Conservation (phyloP, 2,113 vertebrate species). For the Xiphias gladius region DNA sequence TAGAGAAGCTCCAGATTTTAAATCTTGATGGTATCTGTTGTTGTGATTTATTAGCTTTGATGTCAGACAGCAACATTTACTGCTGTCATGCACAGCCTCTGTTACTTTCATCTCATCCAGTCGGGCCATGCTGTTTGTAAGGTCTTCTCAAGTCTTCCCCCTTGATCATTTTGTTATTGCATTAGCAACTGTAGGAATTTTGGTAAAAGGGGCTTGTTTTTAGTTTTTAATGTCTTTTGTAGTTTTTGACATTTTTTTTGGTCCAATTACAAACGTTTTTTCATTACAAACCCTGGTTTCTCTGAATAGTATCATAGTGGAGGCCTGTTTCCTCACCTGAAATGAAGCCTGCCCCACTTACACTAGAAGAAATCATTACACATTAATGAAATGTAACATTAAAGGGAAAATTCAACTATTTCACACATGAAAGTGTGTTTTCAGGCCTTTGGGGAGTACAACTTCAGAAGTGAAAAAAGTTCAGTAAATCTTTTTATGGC, state of each 20-base stretch:
- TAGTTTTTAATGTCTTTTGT: not conserved
- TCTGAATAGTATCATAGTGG: too few relatives aligned
- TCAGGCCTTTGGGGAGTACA: too few relatives aligned
- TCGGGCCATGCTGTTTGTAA: not conserved
- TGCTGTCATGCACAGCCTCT: not conserved
- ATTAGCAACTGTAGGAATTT: not conserved
- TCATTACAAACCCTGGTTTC: too few relatives aligned
- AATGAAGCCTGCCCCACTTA: too few relatives aligned
- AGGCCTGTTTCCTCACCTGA: too few relatives aligned
- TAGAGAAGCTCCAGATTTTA: slow-evolving; percentile 7
- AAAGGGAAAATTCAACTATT: too few relatives aligned
- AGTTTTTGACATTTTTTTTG: not conserved
- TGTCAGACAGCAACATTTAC: not conserved
- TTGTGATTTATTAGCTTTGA: slow-evolving; percentile 14
- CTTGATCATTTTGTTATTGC: not conserved
- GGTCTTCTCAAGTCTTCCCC: not conserved
- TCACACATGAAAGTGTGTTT: too few relatives aligned
- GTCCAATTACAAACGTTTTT: not conserved
- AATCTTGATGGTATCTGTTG: not conserved
- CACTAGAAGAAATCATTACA: too few relatives aligned
- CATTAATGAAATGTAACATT: too few relatives aligned
- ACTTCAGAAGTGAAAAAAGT: too few relatives aligned
- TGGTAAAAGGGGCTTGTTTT: not conserved
- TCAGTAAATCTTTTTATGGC: not conserved
- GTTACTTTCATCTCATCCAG: not conserved